These are phyloP conservation scores for Mylabris sibirica DNA, from an alignment of 2,888 invertebrate species.

Conservation along the genomic window DNA sequence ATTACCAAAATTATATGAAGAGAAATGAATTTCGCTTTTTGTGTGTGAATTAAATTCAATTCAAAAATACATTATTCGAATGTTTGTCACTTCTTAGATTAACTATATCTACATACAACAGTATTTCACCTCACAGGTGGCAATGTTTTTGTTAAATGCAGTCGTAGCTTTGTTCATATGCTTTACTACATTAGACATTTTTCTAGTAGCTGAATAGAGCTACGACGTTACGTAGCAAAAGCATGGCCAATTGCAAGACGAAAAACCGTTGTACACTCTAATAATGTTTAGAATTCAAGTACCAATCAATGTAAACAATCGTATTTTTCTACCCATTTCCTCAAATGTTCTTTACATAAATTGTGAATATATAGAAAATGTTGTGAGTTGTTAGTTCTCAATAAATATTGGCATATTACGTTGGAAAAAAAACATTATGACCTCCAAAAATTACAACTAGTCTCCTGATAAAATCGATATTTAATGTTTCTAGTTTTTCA, in stretches of 20 bases:
- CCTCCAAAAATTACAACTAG: no score
- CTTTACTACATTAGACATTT: no score
- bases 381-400: neutral
- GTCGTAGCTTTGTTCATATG: no score
- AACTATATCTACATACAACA: neutral
- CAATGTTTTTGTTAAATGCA: no score
- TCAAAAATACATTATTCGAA: neutral
- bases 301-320: no score
- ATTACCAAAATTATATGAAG: conserved; percentile 73
- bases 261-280: no score
- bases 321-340: neutral
- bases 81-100: neutral
- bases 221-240: no score
- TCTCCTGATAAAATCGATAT: no score
- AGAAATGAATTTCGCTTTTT: conserved; percentile 43
- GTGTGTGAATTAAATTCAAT: neutral
- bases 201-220: no score
- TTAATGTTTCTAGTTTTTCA: no score
- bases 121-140: no score
- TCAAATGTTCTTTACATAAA: neutral
- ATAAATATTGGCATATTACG: neutral
- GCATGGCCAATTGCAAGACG: no score
- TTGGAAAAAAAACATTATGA: neutral
- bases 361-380: neutral
- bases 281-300: neutral